Percentiles rank a stretch among this genome's conserved stretches.
These are phyloP conservation scores for Chydorus sphaericus DNA, from an alignment of 2,888 invertebrate genomes.

Conservation along the genomic window DNA sequence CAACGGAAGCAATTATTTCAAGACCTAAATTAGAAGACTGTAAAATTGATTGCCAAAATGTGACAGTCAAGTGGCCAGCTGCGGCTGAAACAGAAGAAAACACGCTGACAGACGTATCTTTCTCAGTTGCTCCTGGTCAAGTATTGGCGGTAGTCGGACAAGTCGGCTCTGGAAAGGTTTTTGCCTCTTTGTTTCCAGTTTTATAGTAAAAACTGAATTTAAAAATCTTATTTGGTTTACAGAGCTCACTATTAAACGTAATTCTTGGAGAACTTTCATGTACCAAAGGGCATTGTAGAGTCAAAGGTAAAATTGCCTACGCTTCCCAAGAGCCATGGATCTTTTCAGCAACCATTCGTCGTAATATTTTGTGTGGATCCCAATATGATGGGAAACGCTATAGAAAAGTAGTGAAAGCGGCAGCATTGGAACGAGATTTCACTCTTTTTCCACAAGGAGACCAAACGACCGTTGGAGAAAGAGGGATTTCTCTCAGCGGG, in stretches of 20 bases:
- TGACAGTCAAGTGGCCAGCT: slow-evolving; percentile 13
- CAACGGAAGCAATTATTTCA: background rate
- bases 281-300: slow-evolving; percentile 26
- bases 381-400: slow-evolving; percentile 34
- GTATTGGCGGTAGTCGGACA: slow-evolving; percentile 54
- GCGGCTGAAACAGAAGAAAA: slow-evolving; percentile 1
- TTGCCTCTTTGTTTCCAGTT: background rate
- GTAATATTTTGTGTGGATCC: slow-evolving; percentile 83
- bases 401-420: slow-evolving; percentile 21
- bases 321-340: slow-evolving; percentile 59
- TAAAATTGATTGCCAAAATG: background rate
- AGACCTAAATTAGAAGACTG: background rate
- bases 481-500: slow-evolving; percentile 37
- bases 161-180: slow-evolving; percentile 59
- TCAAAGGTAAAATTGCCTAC: slow-evolving; percentile 32
- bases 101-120: slow-evolving; percentile 8
- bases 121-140: slow-evolving; percentile 18
- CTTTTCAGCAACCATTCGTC: slow-evolving; percentile 59
- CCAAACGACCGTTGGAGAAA: slow-evolving; percentile 36
- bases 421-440: slow-evolving; percentile 34
- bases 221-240: background rate
- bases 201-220: background rate
- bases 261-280: slow-evolving; percentile 34
- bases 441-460: slow-evolving; percentile 33
- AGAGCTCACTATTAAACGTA: slow-evolving; percentile 23